Evolutionary conservation across 2,113 vertebrate species (phyloP).

Genomic region (Megaceryle torquata): DNA sequence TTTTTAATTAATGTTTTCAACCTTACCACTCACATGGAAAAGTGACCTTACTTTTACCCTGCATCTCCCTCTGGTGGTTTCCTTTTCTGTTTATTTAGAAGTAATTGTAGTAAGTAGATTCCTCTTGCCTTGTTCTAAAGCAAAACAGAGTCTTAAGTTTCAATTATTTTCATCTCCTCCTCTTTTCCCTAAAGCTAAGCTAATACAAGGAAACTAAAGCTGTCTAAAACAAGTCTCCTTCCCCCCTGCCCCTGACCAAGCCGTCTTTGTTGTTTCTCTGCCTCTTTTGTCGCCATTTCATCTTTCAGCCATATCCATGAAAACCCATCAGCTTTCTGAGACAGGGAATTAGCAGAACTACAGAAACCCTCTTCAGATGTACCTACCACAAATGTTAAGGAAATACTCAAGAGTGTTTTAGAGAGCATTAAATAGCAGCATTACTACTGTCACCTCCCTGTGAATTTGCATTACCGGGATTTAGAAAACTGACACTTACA

Average conservation of each 20-base stretch:
- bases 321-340: background rate
- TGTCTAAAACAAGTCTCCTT: background rate
- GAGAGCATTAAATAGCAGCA: rapidly evolving
- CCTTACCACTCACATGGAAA: background rate
- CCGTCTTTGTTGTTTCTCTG: background rate
- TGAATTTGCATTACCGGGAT: background rate
- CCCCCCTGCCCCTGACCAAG: rapidly evolving
- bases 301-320: background rate
- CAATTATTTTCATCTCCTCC: background rate
- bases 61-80: constrained; percentile 56
- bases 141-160: background rate
- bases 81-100: background rate
- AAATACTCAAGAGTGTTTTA: background rate
- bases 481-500: background rate
- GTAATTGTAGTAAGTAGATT: background rate
- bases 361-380: background rate
- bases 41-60: constrained; percentile 45
- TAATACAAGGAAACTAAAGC: background rate
- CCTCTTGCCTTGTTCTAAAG: background rate
- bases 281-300: background rate
- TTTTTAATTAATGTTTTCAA: background rate
- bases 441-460: background rate
- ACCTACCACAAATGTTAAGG: background rate
- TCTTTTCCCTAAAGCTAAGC: background rate
- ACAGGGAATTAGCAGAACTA: background rate